These are phyloP conservation scores for Thalassarche chlororhynchos DNA, from an alignment of 2,113 vertebrate species.

Conservation along the genomic window DNA sequence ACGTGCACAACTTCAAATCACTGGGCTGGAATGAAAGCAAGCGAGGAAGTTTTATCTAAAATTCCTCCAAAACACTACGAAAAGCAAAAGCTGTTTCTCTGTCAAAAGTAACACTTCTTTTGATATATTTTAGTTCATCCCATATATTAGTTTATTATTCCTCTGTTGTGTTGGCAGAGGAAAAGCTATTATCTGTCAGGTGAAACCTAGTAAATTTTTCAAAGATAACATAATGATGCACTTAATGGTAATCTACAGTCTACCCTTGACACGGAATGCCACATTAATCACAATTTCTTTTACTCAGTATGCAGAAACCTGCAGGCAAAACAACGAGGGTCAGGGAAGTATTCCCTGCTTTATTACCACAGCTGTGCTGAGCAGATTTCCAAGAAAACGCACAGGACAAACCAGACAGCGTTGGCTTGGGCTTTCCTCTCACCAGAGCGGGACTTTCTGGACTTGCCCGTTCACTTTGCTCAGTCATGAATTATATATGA, in stretches of 20 bases:
- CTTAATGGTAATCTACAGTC: constrained; percentile 53
- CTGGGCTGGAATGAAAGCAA: background rate
- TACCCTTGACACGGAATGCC: constrained; percentile 10
- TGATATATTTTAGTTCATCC: constrained; percentile 6
- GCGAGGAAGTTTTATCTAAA: constrained; percentile 32
- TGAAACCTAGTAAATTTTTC: constrained; percentile 64
- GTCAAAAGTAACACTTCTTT: constrained; percentile 45
- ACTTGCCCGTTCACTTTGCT: background rate
- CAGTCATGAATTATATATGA: background rate
- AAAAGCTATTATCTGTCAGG: constrained; percentile 59
- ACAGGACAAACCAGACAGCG: constrained; percentile 8
- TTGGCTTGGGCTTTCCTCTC: constrained; percentile 34
- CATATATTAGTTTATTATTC: constrained; percentile 12
- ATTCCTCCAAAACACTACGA: constrained; percentile 29
- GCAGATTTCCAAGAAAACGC: constrained; percentile 56
- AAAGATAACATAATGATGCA: constrained; percentile 66
- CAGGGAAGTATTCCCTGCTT: constrained; percentile 58
- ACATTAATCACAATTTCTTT: constrained; percentile 63
- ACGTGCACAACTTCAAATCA: background rate
- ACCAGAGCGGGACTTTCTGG: constrained; percentile 11
- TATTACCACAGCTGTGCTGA: constrained; percentile 58
- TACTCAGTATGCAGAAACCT: constrained; percentile 36
- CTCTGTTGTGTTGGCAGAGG: background rate
- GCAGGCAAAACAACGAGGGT: constrained; percentile 41
- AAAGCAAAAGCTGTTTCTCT: constrained; percentile 26